Evolutionary conservation across 2,113 vertebrate species (phyloP).

Genomic region (Quiscalus mexicanus): DNA sequence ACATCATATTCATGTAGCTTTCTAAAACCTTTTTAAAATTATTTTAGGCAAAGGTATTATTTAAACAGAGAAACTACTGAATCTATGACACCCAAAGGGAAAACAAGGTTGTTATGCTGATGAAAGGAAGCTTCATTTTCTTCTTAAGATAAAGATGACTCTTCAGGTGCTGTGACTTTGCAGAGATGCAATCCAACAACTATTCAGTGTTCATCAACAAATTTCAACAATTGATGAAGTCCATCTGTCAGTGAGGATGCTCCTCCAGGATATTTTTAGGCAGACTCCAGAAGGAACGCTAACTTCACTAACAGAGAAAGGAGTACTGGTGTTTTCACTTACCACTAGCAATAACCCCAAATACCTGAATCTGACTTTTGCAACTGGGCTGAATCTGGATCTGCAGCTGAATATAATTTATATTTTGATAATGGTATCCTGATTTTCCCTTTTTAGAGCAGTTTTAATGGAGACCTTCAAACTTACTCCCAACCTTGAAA

Average conservation of each 20-base stretch:
- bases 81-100: not conserved
- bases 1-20: not conserved
- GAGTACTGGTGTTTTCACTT: not conserved
- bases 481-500: not conserved
- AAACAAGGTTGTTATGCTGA: not conserved
- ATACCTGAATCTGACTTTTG: not conserved
- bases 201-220: not conserved
- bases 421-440: not conserved
- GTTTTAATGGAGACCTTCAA: not conserved
- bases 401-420: not conserved
- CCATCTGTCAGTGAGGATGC: not conserved
- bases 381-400: not conserved
- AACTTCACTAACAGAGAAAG: not conserved
- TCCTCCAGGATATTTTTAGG: not conserved
- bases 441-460: not conserved
- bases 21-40: not conserved
- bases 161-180: not conserved
- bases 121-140: not conserved
- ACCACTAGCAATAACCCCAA: not conserved
- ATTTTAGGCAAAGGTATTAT: not conserved
- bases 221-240: not conserved
- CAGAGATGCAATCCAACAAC: not conserved
- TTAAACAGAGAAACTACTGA: not conserved
- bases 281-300: not conserved
- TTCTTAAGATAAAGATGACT: not conserved